A percentile compares a stretch with the other conserved stretches of the same genome.
phyloP scores from a whole-genome alignment of 2,113 vertebrate genomes.

The Argyrosomus japonicus region DNA sequence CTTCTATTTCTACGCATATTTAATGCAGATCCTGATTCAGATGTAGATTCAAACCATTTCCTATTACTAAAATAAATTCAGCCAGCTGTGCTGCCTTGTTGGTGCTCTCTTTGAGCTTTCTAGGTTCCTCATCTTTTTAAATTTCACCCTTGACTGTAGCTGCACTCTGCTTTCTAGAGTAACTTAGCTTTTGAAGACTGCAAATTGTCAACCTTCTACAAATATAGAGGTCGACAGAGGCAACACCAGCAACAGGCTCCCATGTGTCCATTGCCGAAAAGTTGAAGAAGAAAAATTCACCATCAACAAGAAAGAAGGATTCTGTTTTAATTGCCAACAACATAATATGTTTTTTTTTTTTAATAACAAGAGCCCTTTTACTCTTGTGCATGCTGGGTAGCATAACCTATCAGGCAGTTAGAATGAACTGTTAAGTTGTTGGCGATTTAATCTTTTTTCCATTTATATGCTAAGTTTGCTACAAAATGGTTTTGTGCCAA shows the following conservation, averaged over 20 bases:
- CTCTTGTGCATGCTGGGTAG: constrained; percentile 44
- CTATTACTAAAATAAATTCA: neutral
- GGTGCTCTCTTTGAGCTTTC: neutral
- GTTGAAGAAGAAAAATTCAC: neutral
- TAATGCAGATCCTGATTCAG: neutral
- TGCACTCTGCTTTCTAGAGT: constrained; percentile 13
- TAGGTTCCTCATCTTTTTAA: constrained; percentile 9
- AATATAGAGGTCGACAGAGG: neutral
- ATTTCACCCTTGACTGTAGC: constrained; percentile 23
- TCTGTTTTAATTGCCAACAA: constrained; percentile 23
- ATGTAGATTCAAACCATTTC: neutral
- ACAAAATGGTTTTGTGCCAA: constrained; percentile 54
- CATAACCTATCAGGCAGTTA: constrained; percentile 30
- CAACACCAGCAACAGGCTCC: neutral
- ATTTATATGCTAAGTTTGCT: constrained; percentile 79
- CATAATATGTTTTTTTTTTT: constrained; percentile 20
- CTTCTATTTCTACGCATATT: neutral
- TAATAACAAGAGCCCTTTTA: constrained; percentile 36
- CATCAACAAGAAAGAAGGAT: neutral
- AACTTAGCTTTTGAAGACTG: constrained; percentile 22
- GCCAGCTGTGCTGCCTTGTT: neutral
- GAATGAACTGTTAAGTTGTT: constrained; percentile 62
- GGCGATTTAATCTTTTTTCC: constrained; percentile 73
- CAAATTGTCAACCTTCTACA: constrained; percentile 25
- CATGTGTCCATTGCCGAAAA: constrained; percentile 1